These are phyloP conservation scores for Tiliacea aurago DNA, from an alignment of 2,888 invertebrate species.

Conservation along the genomic window DNA sequence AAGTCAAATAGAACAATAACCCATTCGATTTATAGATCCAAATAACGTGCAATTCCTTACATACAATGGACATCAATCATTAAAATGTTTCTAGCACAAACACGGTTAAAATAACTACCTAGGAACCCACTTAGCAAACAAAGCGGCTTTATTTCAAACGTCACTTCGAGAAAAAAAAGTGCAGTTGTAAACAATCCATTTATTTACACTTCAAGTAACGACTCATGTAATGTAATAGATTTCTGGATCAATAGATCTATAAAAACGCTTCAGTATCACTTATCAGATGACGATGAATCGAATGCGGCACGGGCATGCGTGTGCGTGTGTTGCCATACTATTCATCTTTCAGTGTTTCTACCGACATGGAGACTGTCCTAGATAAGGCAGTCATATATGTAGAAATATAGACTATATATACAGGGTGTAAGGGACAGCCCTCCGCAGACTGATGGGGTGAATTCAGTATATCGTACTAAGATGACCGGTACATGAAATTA, in stretches of 20 bases:
- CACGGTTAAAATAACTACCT: slow-evolving; percentile 20
- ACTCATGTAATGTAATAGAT: slow-evolving; percentile 52
- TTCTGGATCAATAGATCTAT: slow-evolving; percentile 53
- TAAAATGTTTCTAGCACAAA: slow-evolving; percentile 11
- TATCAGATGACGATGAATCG: slow-evolving; percentile 49
- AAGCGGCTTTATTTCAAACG: slow-evolving; percentile 31
- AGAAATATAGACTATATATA: neutral
- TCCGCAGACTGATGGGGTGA: no score
- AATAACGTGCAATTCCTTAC: slow-evolving; percentile 17
- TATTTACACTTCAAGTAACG: slow-evolving; percentile 38
- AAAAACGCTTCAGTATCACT: slow-evolving; percentile 56
- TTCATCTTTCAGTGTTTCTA: neutral
- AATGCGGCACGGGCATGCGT: slow-evolving; percentile 58
- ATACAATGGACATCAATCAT: slow-evolving; percentile 37
- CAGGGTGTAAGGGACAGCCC: no score
- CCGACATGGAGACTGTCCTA: neutral
- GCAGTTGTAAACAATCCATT: slow-evolving; percentile 30
- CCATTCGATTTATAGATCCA: slow-evolving; percentile 11
- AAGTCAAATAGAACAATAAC: slow-evolving; percentile 27
- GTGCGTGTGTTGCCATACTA: slow-evolving; percentile 43
- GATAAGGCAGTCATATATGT: neutral
- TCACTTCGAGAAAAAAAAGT: slow-evolving; percentile 14
- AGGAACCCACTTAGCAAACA: slow-evolving; percentile 12
- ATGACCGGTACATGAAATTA: no score
- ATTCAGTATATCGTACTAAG: no score